Evolutionary conservation across 2,888 invertebrate species (phyloP), one percentile per base, ranked within the genome.

Genomic region (Eucera pruinosa): DNA sequence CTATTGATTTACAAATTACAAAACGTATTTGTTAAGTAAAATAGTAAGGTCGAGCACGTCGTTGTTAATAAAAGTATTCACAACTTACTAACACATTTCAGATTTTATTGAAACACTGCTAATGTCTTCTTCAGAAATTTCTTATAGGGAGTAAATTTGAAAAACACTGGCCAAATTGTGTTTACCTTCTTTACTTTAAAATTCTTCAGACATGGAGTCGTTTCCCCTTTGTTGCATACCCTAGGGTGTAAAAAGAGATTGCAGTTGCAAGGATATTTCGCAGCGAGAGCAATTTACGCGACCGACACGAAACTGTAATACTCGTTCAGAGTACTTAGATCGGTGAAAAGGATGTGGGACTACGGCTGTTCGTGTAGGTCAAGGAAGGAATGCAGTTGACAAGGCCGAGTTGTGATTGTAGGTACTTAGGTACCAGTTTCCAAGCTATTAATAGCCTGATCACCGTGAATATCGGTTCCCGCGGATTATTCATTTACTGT

Each of bases 331-430:
- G 69, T 45, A 77, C 72, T 82, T 69, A 77, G 81, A 64, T 86
- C 79, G n/a, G 87, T 82, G 82, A 89, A 90, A 90, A 90, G 89
- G 89, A 90, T 90, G 85, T 90, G 85, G 82, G 84, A 84, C 83
- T 84, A 84, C 67, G 83, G 82, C 48, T 82, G 86, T 83, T 84
- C 85, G 89, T 89, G 91, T 91, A 91, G 91, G 91, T 91, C 91
- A 91, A 91, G 91, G 91, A 90, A 91, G 88, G 91, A 91, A 91
- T 91, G 91, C 87, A 90, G 89, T 89, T 90, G 89, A 91, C 91
- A 91, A 91, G 91, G 91, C 90, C 89, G 87, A 82, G 84, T 81
- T 84, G 86, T 83, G 87, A 88, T 87, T 85, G 86, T 83, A 80
- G 83, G 81, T 84, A 88, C 81, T 79, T 79, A 68, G 79, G 76